phyloP scores from a whole-genome alignment of 1,140 invertebrate genomes.

The Himalopsyche phryganea region DNA sequence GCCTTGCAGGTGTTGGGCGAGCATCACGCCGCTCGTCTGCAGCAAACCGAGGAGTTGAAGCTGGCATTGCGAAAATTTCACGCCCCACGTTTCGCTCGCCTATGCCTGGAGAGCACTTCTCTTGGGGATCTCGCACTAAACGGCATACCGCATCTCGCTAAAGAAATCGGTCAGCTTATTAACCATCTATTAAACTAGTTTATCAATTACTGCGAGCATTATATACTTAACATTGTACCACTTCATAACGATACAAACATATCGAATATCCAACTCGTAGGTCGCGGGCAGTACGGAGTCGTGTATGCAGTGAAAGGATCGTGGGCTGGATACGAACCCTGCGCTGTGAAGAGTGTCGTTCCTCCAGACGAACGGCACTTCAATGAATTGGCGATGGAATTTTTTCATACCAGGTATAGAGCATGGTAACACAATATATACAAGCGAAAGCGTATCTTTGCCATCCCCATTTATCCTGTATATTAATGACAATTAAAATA shows the following conservation, averaged over 20 bases:
- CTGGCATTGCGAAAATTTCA: slow-evolving; percentile 73
- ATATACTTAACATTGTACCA: too few species aligned
- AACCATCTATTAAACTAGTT: too few species aligned
- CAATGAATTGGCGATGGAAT: slow-evolving; percentile 90
- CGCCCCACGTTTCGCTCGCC: slow-evolving; percentile 75
- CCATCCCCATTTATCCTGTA: too few species aligned
- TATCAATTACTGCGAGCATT: too few species aligned
- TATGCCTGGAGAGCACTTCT: slow-evolving; percentile 83
- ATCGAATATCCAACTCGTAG: too few species aligned
- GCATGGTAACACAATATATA: too few species aligned
- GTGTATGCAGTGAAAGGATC: slow-evolving; percentile 75
- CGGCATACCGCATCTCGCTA: slow-evolving; percentile 73
- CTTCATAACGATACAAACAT: too few species aligned
- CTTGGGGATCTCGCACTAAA: slow-evolving; percentile 74
- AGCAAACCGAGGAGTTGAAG: slow-evolving; percentile 79
- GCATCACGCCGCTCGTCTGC: slow-evolving; percentile 61
- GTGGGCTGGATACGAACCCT: slow-evolving; percentile 73
- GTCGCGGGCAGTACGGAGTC: slow-evolving; percentile 87
- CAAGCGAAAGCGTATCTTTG: too few species aligned
- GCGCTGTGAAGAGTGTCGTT: slow-evolving; percentile 87
- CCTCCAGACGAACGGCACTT: slow-evolving; percentile 88
- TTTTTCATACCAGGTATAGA: slow-evolving; percentile 81
- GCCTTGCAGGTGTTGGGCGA: slow-evolving; percentile 67
- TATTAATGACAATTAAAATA: too few species aligned
- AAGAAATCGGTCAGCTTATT: slow-evolving; percentile 69